Percentiles rank a stretch among this genome's conserved stretches.
phyloP scores from a whole-genome alignment of 1,140 invertebrate genomes.

The Philopotamus ludificatus region DNA sequence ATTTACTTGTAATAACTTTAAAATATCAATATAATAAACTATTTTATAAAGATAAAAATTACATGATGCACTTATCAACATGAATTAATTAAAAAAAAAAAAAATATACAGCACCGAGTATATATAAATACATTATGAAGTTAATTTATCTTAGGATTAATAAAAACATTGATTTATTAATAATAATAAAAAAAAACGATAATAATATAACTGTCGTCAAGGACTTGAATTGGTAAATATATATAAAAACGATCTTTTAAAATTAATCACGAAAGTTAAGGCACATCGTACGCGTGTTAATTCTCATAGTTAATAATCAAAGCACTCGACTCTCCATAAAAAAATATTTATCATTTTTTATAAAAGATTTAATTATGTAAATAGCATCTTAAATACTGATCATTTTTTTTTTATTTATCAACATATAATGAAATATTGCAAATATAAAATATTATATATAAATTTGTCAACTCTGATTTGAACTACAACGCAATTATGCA shows the following conservation, averaged over 20 bases:
- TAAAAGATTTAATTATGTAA: background rate
- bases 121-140: background rate
- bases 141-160: background rate
- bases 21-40: background rate
- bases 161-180: no score
- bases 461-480: no score
- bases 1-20: no score
- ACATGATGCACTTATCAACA: background rate
- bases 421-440: slow-evolving; percentile 20
- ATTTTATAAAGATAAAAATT: background rate
- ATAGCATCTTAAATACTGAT: slow-evolving; percentile 14
- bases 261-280: background rate
- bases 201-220: background rate
- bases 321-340: background rate
- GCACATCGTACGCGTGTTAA: background rate
- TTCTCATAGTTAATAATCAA: background rate
- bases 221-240: no score
- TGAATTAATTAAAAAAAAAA: background rate
- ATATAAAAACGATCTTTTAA: background rate
- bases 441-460: slow-evolving; percentile 23
- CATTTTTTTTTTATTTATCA: slow-evolving; percentile 26
- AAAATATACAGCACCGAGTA: background rate
- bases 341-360: background rate
- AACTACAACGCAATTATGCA: no score
- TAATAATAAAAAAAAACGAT: background rate